phyloP scores from a whole-genome alignment of 2,888 invertebrate species.

The Baccha elongata region DNA sequence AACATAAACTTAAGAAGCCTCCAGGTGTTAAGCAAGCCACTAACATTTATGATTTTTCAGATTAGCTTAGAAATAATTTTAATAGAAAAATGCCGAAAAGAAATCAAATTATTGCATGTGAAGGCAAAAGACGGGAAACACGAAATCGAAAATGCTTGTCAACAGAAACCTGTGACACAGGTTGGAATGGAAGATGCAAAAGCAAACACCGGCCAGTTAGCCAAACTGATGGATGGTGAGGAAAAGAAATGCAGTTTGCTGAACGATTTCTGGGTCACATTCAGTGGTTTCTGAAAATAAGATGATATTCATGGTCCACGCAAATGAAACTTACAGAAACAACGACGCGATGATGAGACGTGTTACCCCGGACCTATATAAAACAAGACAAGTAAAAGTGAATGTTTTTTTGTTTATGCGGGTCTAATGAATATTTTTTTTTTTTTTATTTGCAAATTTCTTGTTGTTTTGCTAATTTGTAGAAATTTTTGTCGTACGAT shows the following conservation, averaged over 20 bases:
- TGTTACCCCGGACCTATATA: neutral
- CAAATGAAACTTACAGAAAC: slow-evolving; percentile 11
- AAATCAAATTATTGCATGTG: slow-evolving; percentile 33
- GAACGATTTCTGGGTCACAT: slow-evolving; percentile 61
- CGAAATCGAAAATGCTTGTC: slow-evolving; percentile 34
- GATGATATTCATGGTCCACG: slow-evolving; percentile 26
- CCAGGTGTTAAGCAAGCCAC: slow-evolving; percentile 28
- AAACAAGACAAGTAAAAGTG: slow-evolving; percentile 57
- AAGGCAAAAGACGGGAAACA: neutral
- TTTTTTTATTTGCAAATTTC: neutral
- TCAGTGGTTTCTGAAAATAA: slow-evolving; percentile 18
- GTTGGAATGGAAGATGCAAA: slow-evolving; percentile 34
- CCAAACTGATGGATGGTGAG: slow-evolving; percentile 44
- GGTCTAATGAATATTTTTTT: slow-evolving; percentile 22
- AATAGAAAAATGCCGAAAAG: slow-evolving; percentile 36
- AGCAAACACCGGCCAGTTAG: neutral
- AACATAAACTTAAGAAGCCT: slow-evolving; percentile 39
- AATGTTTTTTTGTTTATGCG: slow-evolving; percentile 44
- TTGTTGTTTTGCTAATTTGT: slow-evolving; percentile 51
- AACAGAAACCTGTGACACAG: slow-evolving; percentile 55
- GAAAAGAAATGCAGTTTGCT: slow-evolving; percentile 56
- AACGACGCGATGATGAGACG: neutral
- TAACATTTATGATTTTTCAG: slow-evolving; percentile 56
- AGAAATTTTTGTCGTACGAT: slow-evolving; percentile 37
- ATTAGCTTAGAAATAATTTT: slow-evolving; percentile 36